A percentile compares a stretch with the other conserved stretches of the same genome.
Evolutionary conservation across 2,113 vertebrate genomes (phyloP).

Genomic region (Gracilinanus agilis): DNA sequence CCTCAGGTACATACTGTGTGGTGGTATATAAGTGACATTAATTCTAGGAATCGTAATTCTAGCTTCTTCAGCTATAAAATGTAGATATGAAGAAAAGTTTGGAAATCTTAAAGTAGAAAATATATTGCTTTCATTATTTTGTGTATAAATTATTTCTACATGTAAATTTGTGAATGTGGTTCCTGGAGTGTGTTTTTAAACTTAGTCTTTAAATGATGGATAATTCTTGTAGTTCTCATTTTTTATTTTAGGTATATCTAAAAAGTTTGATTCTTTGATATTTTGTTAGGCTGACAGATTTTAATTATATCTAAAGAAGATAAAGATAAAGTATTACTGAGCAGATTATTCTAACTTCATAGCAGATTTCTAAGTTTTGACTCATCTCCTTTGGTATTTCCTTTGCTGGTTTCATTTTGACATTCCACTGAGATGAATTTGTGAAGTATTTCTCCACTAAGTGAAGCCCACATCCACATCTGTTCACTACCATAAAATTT

Average conservation of each 20-base stretch:
- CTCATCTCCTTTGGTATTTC: constrained; percentile 46
- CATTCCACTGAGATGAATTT: constrained; percentile 68
- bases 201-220: not conserved
- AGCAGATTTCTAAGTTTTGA: constrained; percentile 12
- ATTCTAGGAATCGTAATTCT: not conserved
- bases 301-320: not conserved
- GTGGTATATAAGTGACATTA: not conserved
- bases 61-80: not conserved
- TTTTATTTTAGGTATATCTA: not conserved
- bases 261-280: not conserved
- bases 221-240: constrained; percentile 34
- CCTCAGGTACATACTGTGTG: not conserved
- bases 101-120: not conserved
- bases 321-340: constrained; percentile 20
- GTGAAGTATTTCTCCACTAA: constrained; percentile 73
- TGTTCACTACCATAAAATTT: constrained; percentile 78
- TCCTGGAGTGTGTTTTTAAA: constrained; percentile 46
- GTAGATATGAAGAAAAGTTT: not conserved
- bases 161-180: not conserved
- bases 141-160: not conserved
- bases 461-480: constrained; percentile 80
- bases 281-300: not conserved
- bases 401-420: constrained; percentile 75
- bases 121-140: not conserved
- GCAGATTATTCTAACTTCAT: constrained; percentile 10